Base-by-base conservation (phyloP, 2,888 invertebrate species). In the Orthosia gothica region DNA sequence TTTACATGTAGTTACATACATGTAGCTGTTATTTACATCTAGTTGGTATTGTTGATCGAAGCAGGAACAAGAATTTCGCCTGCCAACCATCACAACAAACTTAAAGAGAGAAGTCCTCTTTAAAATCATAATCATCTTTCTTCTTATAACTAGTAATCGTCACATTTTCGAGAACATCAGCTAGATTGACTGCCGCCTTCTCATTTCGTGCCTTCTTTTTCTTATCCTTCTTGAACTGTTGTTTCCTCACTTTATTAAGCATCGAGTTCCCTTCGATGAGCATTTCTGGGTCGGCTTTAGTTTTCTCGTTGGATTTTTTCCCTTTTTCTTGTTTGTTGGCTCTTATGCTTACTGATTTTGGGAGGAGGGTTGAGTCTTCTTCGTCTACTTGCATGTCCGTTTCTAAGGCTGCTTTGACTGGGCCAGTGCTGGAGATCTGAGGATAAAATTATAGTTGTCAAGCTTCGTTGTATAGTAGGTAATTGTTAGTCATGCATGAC, bases 241-340 rank as follows among this genome's bases (percentile, higher is more conserved):
- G 92, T 89, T 96, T 96, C 40, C 93, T 94, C 50, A 96, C 54
- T 86, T 95, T 93, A 73, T 96, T 96, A 49, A 90, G 92, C 84
- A 95, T 96, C 0, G 97, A 93, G 91, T 98, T 98, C 79, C 98
- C 98, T 91, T 98, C 98, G 67, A 98, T 91, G 64, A 97, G 95
- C 97, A 98, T 97, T 90, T 97, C 97, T 0, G 98, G 97, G 92
- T 98, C 97, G 3, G 87, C 75, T 90, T 97, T 97, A 49, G 90
- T 86, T 59, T 91, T 89, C 79, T 94, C 95, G 2, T 89, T 89
- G 20, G 92, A 86, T 84, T 94, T 94, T 32, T 91, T 92, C 26
- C 88, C 91, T 83, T 96, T 96, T 20, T 92, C 93, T 61, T 95
- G 88, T 88, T 94, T 94, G 11, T 94, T 94, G 1, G 93, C 89